A percentile compares a stretch with the other conserved stretches of the same genome.
phyloP scores from a whole-genome alignment of 2,888 invertebrate genomes.

The Alitta virens region DNA sequence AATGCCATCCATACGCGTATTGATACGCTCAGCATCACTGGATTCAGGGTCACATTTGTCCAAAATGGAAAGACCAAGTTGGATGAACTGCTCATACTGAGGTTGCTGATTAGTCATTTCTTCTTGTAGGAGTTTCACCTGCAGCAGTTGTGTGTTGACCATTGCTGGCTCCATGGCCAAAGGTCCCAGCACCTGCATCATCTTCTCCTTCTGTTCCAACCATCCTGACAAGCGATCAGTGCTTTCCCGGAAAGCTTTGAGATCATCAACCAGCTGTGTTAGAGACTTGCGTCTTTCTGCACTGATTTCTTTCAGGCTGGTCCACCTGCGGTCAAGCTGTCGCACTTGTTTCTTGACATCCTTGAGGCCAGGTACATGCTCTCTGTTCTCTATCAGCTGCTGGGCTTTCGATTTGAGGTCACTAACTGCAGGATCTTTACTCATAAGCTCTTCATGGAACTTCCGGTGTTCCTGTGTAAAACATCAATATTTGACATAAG shows the following conservation, averaged over 20 bases:
- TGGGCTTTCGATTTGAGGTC: slow-evolving; percentile 85
- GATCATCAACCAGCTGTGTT: slow-evolving; percentile 68
- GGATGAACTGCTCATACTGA: slow-evolving; percentile 79
- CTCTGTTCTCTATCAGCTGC: slow-evolving; percentile 81
- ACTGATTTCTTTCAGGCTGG: slow-evolving; percentile 45
- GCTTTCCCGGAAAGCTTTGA: slow-evolving; percentile 88
- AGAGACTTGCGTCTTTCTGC: slow-evolving; percentile 41
- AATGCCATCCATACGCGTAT: slow-evolving; percentile 64
- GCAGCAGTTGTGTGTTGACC: slow-evolving; percentile 93
- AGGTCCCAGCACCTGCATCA: slow-evolving; percentile 92
- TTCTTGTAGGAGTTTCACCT: slow-evolving; percentile 84
- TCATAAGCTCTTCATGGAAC: slow-evolving; percentile 48
- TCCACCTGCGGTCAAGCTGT: slow-evolving; percentile 65
- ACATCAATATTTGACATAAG: neutral
- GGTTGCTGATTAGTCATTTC: slow-evolving; percentile 93
- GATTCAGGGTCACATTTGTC: slow-evolving; percentile 62
- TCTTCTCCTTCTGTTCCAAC: slow-evolving; percentile 89
- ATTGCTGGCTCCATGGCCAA: slow-evolving; percentile 93
- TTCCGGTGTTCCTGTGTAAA: slow-evolving; percentile 24
- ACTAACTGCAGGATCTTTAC: slow-evolving; percentile 74
- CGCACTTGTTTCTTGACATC: slow-evolving; percentile 80
- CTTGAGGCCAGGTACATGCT: slow-evolving; percentile 80
- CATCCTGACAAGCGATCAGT: slow-evolving; percentile 80
- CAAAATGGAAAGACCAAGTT: slow-evolving; percentile 75
- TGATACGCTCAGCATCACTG: slow-evolving; percentile 42